These are phyloP conservation scores for Gadopsis bispinosus DNA, from an alignment of 2,797 vertebrate species.

Conservation along the genomic window DNA sequence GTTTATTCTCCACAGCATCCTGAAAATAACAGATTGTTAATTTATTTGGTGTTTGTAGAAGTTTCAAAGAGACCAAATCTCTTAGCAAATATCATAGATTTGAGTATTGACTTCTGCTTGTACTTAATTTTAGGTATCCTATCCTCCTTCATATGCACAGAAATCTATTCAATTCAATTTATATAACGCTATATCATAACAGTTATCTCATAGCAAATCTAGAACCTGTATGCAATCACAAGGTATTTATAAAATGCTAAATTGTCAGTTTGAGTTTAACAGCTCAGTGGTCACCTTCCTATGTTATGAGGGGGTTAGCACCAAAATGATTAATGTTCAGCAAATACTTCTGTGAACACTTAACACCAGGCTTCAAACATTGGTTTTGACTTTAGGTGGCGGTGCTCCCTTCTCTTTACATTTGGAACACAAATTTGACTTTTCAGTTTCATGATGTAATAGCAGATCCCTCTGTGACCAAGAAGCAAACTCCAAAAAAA, in stretches of 20 bases:
- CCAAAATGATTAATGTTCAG: not conserved
- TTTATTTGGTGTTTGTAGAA: not conserved
- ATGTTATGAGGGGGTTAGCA: not conserved
- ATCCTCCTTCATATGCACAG: too few species aligned
- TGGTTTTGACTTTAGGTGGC: not conserved
- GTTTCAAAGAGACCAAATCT: not conserved
- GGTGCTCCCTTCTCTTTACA: not conserved
- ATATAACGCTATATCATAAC: too few species aligned
- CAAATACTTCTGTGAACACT: not conserved
- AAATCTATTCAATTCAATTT: too few species aligned
- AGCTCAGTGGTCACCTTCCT: not conserved
- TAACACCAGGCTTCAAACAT: not conserved
- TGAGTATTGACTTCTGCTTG: not conserved
- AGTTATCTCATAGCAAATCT: not conserved
- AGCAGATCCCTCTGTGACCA: not conserved
- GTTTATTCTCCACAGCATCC: constrained; percentile 97
- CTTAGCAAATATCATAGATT: not conserved
- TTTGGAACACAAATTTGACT: not conserved
- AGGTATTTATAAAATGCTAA: not conserved
- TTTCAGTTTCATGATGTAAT: not conserved
- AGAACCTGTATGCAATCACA: not conserved
- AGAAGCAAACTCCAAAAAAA: not conserved
- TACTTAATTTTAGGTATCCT: not conserved
- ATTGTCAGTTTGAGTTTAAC: not conserved
- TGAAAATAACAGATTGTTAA: constrained; percentile 58